phyloP scores from a whole-genome alignment of 1,140 invertebrate species.

The Drosophila tsacasi region DNA sequence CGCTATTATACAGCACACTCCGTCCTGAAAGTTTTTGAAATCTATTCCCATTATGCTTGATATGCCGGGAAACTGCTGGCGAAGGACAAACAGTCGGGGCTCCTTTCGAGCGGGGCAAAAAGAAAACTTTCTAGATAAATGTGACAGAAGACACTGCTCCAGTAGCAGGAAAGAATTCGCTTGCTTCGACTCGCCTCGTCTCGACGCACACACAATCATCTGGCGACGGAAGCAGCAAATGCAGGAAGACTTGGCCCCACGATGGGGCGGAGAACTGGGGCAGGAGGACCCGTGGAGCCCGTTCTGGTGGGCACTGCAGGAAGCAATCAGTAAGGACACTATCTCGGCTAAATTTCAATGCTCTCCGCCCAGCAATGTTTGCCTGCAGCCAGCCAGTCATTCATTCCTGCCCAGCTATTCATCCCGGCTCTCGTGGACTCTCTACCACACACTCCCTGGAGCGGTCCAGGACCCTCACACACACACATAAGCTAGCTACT shows the following conservation, averaged over 20 bases:
- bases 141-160: constrained; percentile 75
- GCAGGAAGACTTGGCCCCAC: constrained; percentile 30
- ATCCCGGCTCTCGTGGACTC: constrained; percentile 53
- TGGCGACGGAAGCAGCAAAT: constrained; percentile 39
- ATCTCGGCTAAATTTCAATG: constrained; percentile 81
- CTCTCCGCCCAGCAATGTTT: constrained; percentile 52
- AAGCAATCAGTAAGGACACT: constrained; percentile 83
- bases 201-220: constrained; percentile 36
- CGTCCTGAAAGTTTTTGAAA: constrained; percentile 75
- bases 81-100: constrained; percentile 44
- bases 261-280: constrained; percentile 22
- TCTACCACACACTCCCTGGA: constrained; percentile 34
- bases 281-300: constrained; percentile 22
- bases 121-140: constrained; percentile 82
- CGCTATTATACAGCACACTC: constrained; percentile 78
- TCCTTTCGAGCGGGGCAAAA: constrained; percentile 52
- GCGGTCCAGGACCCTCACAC: constrained; percentile 7
- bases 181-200: constrained; percentile 3
- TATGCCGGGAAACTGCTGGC: constrained; percentile 41
- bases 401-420: constrained; percentile 71
- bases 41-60: constrained; percentile 79
- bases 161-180: constrained; percentile 53
- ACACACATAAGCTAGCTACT: constrained; percentile 27
- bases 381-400: constrained; percentile 51
- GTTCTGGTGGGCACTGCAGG: constrained; percentile 58